These are phyloP conservation scores for Dissostichus mawsoni DNA, from an alignment of 2,113 vertebrate genomes.

Conservation along the genomic window DNA sequence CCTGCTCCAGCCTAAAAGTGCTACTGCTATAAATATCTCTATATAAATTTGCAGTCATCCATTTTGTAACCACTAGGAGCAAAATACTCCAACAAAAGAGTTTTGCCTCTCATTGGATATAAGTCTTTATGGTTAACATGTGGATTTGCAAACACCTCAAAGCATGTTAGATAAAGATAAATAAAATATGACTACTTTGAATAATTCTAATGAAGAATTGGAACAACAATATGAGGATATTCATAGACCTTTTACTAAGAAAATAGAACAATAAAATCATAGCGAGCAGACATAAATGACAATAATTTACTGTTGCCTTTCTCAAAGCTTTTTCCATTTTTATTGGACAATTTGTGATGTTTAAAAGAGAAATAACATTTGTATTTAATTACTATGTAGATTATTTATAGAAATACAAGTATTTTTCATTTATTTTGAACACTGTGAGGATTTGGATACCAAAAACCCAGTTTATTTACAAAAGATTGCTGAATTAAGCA, in stretches of 20 bases:
- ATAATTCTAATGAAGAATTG: not conserved
- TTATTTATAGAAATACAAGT: no score
- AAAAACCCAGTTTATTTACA: no score
- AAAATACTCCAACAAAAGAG: not conserved
- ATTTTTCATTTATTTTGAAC: no score
- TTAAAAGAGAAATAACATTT: no score
- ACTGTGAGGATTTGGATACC: no score
- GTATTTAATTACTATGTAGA: no score
- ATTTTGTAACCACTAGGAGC: not conserved
- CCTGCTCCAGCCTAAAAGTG: not conserved
- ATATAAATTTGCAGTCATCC: not conserved
- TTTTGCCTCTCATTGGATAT: not conserved
- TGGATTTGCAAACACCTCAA: not conserved
- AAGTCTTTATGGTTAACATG: not conserved
- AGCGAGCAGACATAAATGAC: no score
- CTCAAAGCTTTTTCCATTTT: no score
- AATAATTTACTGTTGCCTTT: no score
- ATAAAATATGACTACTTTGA: not conserved
- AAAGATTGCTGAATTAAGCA: no score
- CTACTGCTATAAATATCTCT: not conserved
- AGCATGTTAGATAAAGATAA: not conserved
- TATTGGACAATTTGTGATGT: no score
- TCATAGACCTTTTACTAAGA: not conserved
- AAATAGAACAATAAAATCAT: no score
- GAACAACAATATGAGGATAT: not conserved